Conservation (phyloP, 2,888 invertebrate species). For the Margaritifera margaritifera region DNA sequence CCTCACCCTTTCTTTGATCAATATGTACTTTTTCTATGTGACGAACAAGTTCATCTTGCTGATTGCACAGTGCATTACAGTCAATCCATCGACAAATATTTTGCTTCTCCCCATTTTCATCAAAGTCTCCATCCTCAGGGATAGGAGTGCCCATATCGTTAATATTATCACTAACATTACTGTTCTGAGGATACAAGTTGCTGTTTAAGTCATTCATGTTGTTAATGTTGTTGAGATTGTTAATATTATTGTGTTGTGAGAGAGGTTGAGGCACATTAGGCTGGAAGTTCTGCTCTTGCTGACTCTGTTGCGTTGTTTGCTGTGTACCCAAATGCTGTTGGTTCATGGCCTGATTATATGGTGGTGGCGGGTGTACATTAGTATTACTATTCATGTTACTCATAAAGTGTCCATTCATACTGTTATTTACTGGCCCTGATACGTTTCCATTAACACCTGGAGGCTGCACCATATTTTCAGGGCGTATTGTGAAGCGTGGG, state of each 20-base stretch:
- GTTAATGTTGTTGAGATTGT: constrained; percentile 40
- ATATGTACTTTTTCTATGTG: constrained; percentile 72
- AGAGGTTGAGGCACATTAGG: constrained; percentile 38
- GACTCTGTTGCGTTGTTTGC: constrained; percentile 15
- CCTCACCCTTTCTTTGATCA: constrained; percentile 71
- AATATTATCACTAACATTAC: constrained; percentile 31
- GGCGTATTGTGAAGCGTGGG: constrained; percentile 34
- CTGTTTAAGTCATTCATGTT: constrained; percentile 47
- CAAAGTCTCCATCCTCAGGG: constrained; percentile 45
- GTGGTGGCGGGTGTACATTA: constrained; percentile 62
- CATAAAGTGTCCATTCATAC: constrained; percentile 27
- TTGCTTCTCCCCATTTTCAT: constrained; percentile 61
- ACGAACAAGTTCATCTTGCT: constrained; percentile 70
- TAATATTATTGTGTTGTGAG: constrained; percentile 34
- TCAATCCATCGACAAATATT: constrained; percentile 70
- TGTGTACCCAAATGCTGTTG: constrained; percentile 35
- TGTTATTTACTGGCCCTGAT: constrained; percentile 12
- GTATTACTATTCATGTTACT: constrained; percentile 23
- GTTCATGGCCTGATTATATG: constrained; percentile 57
- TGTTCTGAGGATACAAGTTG: constrained; percentile 39
- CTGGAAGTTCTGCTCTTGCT: constrained; percentile 39
- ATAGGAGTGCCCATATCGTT: constrained; percentile 19
- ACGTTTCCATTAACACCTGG: constrained; percentile 22
- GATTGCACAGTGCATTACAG: constrained; percentile 66
- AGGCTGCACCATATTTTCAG: constrained; percentile 37